Evolutionary conservation across 2,113 vertebrate genomes (phyloP).

Genomic region (Rhea pennata): DNA sequence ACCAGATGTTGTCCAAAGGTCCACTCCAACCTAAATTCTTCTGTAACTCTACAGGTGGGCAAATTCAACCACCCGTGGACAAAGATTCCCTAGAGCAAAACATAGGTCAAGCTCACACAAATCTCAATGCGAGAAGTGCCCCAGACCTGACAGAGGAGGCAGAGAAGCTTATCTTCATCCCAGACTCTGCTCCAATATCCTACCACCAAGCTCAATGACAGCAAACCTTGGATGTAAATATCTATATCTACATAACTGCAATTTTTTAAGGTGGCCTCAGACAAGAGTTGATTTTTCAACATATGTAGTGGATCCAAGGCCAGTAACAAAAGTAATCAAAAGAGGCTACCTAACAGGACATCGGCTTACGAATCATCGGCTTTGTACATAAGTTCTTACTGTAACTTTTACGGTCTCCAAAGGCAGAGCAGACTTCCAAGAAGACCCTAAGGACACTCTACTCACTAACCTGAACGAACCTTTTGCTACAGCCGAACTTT

Average conservation of each 20-base stretch:
- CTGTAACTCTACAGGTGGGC: rapidly evolving
- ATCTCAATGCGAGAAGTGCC: rapidly evolving
- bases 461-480: background rate
- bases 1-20: background rate
- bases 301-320: background rate
- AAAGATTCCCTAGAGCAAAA: background rate
- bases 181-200: background rate
- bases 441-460: background rate
- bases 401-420: background rate
- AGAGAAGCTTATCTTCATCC: background rate
- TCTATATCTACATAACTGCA: rapidly evolving
- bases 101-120: rapidly evolving
- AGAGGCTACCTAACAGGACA: background rate
- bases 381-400: background rate
- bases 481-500: background rate
- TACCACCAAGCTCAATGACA: rapidly evolving
- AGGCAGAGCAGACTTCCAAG: rapidly evolving
- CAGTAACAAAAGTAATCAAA: background rate
- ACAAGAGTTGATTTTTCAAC: background rate
- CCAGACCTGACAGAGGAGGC: background rate
- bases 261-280: background rate
- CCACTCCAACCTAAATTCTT: background rate
- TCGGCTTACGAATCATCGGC: background rate
- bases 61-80: background rate
- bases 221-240: rapidly evolving